These are phyloP conservation scores for Leptinotarsa undecemlineata DNA, from an alignment of 1,140 invertebrate species.

Conservation along the genomic window DNA sequence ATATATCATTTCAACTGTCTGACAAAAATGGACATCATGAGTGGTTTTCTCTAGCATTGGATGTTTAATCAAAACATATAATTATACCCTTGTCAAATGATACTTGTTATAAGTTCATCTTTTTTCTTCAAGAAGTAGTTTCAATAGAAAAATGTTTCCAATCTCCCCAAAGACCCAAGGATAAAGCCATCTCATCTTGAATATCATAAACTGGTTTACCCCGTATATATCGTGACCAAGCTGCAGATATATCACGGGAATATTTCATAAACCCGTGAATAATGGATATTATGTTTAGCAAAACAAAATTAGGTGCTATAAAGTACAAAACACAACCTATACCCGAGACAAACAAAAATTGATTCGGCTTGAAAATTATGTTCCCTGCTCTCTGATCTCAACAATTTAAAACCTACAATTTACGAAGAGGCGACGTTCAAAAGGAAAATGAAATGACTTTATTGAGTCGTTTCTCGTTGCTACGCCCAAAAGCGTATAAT, in stretches of 20 bases:
- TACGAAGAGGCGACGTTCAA: conserved; percentile 21
- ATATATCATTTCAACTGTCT: no score
- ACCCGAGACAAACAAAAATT: conserved; percentile 33
- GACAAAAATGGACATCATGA: no score
- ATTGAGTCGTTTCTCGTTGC: background rate
- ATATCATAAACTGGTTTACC: background rate
- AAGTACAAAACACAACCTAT: conserved; percentile 33
- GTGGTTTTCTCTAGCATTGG: no score
- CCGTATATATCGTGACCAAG: conserved; percentile 24
- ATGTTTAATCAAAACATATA: no score
- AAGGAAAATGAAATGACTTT: background rate
- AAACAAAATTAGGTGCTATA: conserved; percentile 30
- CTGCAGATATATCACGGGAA: conserved; percentile 30
- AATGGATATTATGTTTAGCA: conserved; percentile 34
- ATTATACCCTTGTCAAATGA: no score
- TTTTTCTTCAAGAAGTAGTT: no score
- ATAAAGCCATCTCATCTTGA: no score
- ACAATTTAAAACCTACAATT: conserved; percentile 31
- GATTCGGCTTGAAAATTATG: conserved; percentile 36
- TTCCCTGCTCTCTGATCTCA: conserved; percentile 24
- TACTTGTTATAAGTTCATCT: no score
- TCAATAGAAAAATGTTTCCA: no score
- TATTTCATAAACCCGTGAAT: conserved; percentile 36
- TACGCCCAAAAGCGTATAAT: background rate
- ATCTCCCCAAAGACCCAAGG: no score